Evolutionary conservation across 2,888 invertebrate species (phyloP).

Genomic region (Rhingia campestris): DNA sequence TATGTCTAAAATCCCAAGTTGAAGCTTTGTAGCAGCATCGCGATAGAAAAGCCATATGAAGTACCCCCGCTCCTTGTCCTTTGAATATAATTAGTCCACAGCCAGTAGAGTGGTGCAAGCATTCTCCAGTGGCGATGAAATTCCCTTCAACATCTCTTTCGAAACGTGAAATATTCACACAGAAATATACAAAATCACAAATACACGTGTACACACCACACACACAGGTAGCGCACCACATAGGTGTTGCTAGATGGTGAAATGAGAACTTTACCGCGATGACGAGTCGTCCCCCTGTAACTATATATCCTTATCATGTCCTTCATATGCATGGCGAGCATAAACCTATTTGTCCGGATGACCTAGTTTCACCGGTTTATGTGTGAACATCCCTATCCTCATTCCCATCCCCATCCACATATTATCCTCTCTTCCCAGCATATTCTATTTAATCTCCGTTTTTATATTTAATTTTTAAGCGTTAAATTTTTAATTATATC

Average conservation of each 20-base stretch:
- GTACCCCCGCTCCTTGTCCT: neutral
- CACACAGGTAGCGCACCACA: too few species aligned
- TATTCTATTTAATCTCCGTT: conserved; percentile 22
- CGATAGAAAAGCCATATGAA: conserved; percentile 12
- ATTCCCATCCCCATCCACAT: too few species aligned
- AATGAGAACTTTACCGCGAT: neutral
- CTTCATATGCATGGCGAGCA: conserved; percentile 49
- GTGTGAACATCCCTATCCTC: neutral
- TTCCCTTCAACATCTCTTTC: conserved; percentile 1
- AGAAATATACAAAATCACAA: conserved; percentile 33
- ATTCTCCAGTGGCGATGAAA: conserved; percentile 27
- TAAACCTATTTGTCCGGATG: conserved; percentile 62
- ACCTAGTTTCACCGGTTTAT: conserved; percentile 49
- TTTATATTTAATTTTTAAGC: conserved; percentile 44
- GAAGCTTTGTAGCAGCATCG: neutral
- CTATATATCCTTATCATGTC: conserved; percentile 41
- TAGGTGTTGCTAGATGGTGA: too few species aligned
- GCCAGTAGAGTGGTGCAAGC: conserved; percentile 5
- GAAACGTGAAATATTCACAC: neutral
- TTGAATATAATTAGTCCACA: conserved; percentile 46
- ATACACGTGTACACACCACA: neutral
- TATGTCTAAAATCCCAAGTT: conserved; percentile 5
- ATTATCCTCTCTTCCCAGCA: neutral
- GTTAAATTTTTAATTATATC: conserved; percentile 65
- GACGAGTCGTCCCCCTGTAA: conserved; percentile 1